Evolutionary conservation across 2,797 vertebrate species (phyloP).

Genomic region (Microctenopoma steveboyesi): DNA sequence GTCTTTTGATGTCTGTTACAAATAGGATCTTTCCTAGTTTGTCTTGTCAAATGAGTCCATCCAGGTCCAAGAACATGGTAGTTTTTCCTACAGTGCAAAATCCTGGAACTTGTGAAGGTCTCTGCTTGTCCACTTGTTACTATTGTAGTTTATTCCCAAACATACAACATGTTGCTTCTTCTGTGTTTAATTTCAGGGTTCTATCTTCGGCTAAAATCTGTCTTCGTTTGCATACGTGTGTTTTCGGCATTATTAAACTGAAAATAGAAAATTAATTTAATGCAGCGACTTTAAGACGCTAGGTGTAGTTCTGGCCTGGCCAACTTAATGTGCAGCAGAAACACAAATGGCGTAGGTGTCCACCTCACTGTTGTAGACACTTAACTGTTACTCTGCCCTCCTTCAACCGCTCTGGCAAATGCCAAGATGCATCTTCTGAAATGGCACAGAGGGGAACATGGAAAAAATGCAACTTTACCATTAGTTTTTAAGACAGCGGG

Average conservation of each 20-base stretch:
- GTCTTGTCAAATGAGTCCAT: neutral
- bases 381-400: neutral
- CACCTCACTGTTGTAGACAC: slow-evolving; percentile 8
- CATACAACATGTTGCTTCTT: too few relatives aligned
- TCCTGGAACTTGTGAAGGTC: neutral
- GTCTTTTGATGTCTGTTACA: neutral
- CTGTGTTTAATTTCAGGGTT: too few relatives aligned
- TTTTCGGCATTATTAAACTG: neutral
- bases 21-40: neutral
- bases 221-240: too few relatives aligned
- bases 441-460: neutral
- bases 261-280: neutral
- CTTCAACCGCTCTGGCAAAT: slow-evolving; percentile 28
- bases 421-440: slow-evolving; percentile 25
- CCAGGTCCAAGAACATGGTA: neutral
- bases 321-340: neutral
- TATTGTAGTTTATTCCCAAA: too few relatives aligned
- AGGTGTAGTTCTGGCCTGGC: neutral
- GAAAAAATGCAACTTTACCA: slow-evolving; percentile 12
- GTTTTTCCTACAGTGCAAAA: neutral
- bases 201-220: too few relatives aligned
- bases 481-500: slow-evolving; percentile 24
- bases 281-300: neutral
- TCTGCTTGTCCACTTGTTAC: neutral
- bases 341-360: neutral